A percentile compares a stretch with the other conserved stretches of the same genome.
Evolutionary conservation across 1,140 invertebrate species (phyloP).

Genomic region (Acromyrmex charruanus): DNA sequence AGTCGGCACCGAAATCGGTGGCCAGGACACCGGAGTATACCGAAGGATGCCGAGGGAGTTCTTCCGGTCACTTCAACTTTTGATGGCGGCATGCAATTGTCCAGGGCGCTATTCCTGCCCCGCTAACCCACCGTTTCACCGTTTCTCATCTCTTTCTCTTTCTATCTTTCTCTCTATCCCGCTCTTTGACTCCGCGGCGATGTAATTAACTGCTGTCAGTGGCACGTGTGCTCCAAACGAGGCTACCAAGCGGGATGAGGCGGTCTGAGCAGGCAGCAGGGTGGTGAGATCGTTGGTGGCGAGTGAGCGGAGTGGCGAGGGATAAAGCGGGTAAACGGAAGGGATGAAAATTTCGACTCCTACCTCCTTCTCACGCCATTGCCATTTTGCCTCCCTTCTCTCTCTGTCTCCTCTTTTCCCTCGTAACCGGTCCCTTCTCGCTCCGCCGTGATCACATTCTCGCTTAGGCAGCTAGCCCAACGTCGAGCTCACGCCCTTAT

Average conservation of each 20-base stretch:
- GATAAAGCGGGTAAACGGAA: background rate
- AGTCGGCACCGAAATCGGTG: slow-evolving; percentile 39
- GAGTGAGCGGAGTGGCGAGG: slow-evolving; percentile 9
- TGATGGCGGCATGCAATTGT: slow-evolving; percentile 60
- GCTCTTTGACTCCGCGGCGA: slow-evolving; percentile 52
- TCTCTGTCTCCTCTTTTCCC: background rate
- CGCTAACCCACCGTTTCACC: slow-evolving; percentile 30
- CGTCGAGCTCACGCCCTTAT: slow-evolving; percentile 54
- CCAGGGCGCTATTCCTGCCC: slow-evolving; percentile 41
- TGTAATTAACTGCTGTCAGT: slow-evolving; percentile 78
- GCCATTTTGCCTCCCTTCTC: slow-evolving; percentile 11
- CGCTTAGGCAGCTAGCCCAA: slow-evolving; percentile 47
- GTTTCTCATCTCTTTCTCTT: slow-evolving; percentile 17
- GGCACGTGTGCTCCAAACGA: slow-evolving; percentile 67
- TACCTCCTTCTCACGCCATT: slow-evolving; percentile 58
- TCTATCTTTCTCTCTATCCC: slow-evolving; percentile 26
- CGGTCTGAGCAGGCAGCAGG: slow-evolving; percentile 40
- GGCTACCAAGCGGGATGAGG: slow-evolving; percentile 51
- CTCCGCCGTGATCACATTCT: slow-evolving; percentile 59
- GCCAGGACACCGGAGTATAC: background rate
- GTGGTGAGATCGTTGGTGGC: slow-evolving; percentile 25
- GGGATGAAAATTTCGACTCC: slow-evolving; percentile 56
- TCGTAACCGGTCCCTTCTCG: slow-evolving; percentile 9
- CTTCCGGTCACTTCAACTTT: slow-evolving; percentile 65
- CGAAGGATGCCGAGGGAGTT: slow-evolving; percentile 12